Percentiles rank a stretch among this genome's conserved stretches.
These are phyloP conservation scores for Lasaia peninsularis DNA, from an alignment of 1,140 invertebrate species.

Conservation along the genomic window DNA sequence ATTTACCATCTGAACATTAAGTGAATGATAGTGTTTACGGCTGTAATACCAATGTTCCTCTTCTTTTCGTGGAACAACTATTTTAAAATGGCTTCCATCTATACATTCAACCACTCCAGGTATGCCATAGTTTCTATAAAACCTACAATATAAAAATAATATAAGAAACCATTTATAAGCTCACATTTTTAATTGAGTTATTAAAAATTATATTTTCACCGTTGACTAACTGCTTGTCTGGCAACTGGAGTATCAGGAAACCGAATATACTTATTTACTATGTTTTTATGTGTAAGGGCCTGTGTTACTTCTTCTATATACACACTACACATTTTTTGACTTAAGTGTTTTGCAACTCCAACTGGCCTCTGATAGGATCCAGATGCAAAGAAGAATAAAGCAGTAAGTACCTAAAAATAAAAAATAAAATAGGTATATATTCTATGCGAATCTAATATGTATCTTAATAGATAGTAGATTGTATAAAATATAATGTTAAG, in stretches of 20 bases:
- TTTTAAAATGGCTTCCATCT: too few relatives aligned
- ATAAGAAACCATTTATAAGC: too few relatives aligned
- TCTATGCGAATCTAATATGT: neutral
- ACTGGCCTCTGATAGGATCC: conserved; percentile 20
- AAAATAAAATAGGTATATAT: neutral
- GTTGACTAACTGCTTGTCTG: conserved; percentile 18
- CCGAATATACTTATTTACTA: conserved; percentile 17
- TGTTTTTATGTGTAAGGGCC: conserved; percentile 12
- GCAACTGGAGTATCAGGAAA: conserved; percentile 19
- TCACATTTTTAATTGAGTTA: too few relatives aligned
- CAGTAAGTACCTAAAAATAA: conserved; percentile 18
- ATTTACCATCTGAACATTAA: too few relatives aligned
- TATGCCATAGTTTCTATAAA: too few relatives aligned
- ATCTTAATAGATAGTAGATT: neutral
- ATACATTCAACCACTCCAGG: too few relatives aligned
- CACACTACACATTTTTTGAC: conserved; percentile 24
- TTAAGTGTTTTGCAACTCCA: conserved; percentile 18
- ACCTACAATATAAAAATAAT: too few relatives aligned
- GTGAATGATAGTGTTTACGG: too few relatives aligned
- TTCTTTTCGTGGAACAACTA: too few relatives aligned
- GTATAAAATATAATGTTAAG: neutral
- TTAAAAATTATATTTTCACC: neutral
- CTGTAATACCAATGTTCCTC: too few relatives aligned
- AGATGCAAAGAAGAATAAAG: conserved; percentile 20
- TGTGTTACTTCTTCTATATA: conserved; percentile 23